Base-by-base conservation (phyloP, 2,797 vertebrate genomes). In the Odontamblyopus rebecca region DNA sequence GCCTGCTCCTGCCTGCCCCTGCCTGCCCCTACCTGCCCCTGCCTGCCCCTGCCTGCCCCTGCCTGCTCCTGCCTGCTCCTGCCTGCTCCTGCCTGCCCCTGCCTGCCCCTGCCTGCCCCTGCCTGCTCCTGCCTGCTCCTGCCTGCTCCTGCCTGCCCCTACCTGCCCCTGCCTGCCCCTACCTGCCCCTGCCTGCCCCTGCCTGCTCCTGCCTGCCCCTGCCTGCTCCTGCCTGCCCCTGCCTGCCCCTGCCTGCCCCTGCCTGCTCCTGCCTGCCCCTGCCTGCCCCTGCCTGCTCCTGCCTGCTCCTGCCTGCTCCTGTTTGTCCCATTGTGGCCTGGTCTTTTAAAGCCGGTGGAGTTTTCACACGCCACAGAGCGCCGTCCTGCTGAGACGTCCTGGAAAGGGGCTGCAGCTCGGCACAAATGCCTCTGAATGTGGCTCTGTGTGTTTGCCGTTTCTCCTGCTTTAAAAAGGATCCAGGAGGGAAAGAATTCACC, bases 291-390 rank as follows among this genome's bases (percentile, higher is more conserved):
- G 30, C 5, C 32, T 9, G 53, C 19, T 54, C 53, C 53, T n/a
- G 53, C 8, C 53, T 23, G 53, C 2, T 2, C 19, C n/a, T 1
- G 79, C 66, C 30, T 30, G 84, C 81, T 86, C 94, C 94, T 95
- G 92, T 93, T 93, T 92, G 92, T 90, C 87, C 93, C 92, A 95
- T 96, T 96, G 96, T 96, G 95, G 94, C 94, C 91, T 93, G 94
- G 91, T 85, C 94, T 91, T 94, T 96, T 92, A 89, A 94, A 94
- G 93, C 85, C 93, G 93, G 94, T 92, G 93, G 93, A 86, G 92
- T 91, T 97, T 38, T 97, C 96, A 96, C 96, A 96, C 94, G 95
- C 95, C 94, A 96, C 95, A 94, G 85, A 88, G 89, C 92, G 94
- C 94, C 93, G 91, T 95, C 96, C 95, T 94, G 96, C 96, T 96